Conservation (phyloP, 1,140 invertebrate species). For the Drosophila subpulchrella region DNA sequence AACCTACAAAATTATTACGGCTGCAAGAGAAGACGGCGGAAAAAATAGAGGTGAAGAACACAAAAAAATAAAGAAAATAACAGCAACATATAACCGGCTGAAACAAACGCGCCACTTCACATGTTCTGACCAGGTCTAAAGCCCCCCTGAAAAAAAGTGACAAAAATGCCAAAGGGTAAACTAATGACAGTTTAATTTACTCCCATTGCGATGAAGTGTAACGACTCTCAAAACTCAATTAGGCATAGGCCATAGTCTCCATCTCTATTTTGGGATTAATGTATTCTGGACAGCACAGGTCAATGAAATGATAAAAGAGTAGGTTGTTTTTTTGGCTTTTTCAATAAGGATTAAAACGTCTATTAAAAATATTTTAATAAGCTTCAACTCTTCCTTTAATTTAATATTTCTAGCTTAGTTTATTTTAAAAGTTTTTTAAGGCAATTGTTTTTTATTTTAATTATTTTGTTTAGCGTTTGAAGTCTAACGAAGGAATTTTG, state of each 20-base stretch:
- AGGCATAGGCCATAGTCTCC: constrained; percentile 33
- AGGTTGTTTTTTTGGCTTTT: background rate
- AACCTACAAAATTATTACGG: constrained; percentile 82
- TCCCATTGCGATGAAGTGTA: constrained; percentile 82
- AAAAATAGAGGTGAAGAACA: constrained; percentile 21
- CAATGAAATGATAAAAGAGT: background rate
- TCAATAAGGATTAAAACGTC: too few relatives aligned
- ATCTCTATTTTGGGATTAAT: constrained; percentile 30
- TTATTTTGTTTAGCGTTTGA: background rate
- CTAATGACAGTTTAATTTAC: constrained; percentile 83
- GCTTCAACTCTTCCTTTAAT: too few relatives aligned
- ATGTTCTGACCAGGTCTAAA: constrained; percentile 56
- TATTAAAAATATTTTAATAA: too few relatives aligned
- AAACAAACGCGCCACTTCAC: constrained; percentile 77
- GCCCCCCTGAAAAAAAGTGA: constrained; percentile 39
- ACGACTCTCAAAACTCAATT: constrained; percentile 81
- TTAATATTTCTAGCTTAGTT: too few relatives aligned
- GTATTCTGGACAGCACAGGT: constrained; percentile 11
- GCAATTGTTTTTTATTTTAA: too few relatives aligned
- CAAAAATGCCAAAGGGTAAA: constrained; percentile 80
- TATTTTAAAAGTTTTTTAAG: too few relatives aligned
- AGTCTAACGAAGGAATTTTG: too few relatives aligned
- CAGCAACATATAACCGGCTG: constrained; percentile 29
- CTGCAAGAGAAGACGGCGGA: constrained; percentile 45
- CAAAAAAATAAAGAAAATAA: constrained; percentile 29